phyloP scores from a whole-genome alignment of 2,113 vertebrate species.

The Gavialis gangeticus region DNA sequence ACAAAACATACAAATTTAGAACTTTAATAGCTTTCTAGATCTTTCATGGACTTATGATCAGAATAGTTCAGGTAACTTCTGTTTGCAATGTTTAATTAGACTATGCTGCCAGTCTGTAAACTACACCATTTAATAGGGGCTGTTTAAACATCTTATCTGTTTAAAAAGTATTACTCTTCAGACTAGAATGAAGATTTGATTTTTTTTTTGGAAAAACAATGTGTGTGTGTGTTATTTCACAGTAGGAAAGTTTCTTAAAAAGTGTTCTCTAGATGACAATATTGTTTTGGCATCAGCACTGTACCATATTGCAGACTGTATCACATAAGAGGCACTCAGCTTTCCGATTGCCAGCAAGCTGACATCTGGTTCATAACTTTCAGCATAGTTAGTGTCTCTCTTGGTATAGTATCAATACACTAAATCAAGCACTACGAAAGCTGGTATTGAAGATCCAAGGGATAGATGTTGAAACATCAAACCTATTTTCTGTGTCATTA shows the following conservation, averaged over 20 bases:
- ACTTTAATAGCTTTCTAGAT: background rate
- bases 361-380: constrained; percentile 54
- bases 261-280: background rate
- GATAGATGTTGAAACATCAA: constrained; percentile 8
- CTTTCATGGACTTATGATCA: background rate
- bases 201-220: background rate
- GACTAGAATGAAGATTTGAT: background rate
- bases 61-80: background rate
- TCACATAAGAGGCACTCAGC: background rate
- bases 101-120: background rate
- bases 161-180: background rate
- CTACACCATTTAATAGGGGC: background rate
- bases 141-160: background rate
- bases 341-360: background rate
- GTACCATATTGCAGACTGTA: background rate
- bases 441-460: constrained; percentile 1
- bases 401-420: background rate
- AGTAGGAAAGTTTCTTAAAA: background rate
- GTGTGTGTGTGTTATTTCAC: constrained; percentile 3
- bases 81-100: background rate
- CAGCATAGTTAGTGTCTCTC: background rate
- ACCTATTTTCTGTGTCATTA: background rate
- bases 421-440: constrained; percentile 25
- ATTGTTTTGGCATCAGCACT: background rate
- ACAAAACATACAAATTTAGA: background rate